Percentiles rank a stretch among this genome's conserved stretches.
phyloP scores from a whole-genome alignment of 2,113 vertebrate genomes.

The Xiphophorus couchianus region DNA sequence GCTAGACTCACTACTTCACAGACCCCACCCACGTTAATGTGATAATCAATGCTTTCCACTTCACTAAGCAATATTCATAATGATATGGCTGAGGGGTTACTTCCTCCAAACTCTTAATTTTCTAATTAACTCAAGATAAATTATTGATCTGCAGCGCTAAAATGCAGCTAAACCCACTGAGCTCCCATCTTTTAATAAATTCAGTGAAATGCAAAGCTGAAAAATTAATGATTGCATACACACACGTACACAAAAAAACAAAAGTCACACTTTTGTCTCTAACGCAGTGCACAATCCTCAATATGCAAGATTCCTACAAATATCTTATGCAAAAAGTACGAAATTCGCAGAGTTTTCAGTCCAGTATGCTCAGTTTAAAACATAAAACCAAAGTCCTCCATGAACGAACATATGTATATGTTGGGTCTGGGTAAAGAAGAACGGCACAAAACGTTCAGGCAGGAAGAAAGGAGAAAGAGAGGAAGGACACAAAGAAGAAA shows the following conservation, averaged over 20 bases:
- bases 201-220: background rate
- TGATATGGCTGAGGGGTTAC: constrained; percentile 3
- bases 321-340: too few relatives aligned
- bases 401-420: too few relatives aligned
- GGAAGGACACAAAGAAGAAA: background rate
- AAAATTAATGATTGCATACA: background rate
- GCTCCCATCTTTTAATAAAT: background rate
- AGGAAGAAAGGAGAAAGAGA: background rate
- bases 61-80: background rate
- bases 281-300: constrained; percentile 7
- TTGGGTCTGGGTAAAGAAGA: background rate
- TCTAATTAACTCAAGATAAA: constrained; percentile 4
- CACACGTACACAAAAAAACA: background rate
- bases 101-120: background rate
- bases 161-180: background rate
- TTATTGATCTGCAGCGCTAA: constrained; percentile 4
- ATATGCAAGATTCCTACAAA: too few relatives aligned
- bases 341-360: too few relatives aligned
- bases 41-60: constrained; percentile 1
- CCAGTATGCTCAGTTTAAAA: too few relatives aligned
- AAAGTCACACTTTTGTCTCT: background rate
- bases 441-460: background rate
- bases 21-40: background rate
- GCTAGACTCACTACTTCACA: background rate
- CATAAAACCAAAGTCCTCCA: too few relatives aligned